These are phyloP conservation scores for Sander lucioperca DNA, from an alignment of 2,113 vertebrate species.

Conservation along the genomic window DNA sequence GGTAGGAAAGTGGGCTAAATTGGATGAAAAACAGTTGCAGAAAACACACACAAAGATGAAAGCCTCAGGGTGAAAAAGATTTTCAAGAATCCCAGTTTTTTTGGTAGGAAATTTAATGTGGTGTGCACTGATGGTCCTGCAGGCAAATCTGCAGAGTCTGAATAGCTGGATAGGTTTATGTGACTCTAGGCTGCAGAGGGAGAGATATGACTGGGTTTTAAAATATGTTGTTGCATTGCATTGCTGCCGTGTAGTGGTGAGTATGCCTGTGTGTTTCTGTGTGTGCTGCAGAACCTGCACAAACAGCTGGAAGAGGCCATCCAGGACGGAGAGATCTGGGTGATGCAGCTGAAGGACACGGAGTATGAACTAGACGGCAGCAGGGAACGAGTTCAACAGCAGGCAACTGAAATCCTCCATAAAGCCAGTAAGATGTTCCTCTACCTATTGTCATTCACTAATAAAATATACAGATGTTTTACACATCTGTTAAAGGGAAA, in stretches of 20 bases:
- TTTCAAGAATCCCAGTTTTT: slow-evolving; percentile 22
- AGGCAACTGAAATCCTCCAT: slow-evolving; percentile 94
- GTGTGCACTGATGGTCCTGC: slow-evolving; percentile 34
- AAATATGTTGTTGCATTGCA: background rate
- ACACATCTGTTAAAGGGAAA: background rate
- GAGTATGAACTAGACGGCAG: slow-evolving; percentile 94
- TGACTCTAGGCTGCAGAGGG: slow-evolving; percentile 5
- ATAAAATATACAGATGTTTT: background rate
- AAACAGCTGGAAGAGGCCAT: slow-evolving; percentile 96
- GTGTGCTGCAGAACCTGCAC: slow-evolving; percentile 89
- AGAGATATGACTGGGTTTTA: background rate
- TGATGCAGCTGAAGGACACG: slow-evolving; percentile 96
- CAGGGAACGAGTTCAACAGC: slow-evolving; percentile 93
- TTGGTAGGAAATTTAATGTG: slow-evolving; percentile 42
- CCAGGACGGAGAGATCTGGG: slow-evolving; percentile 92
- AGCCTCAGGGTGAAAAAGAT: slow-evolving; percentile 17
- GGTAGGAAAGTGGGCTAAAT: slow-evolving; percentile 32
- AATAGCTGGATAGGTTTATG: slow-evolving; percentile 9
- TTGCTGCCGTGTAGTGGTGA: background rate
- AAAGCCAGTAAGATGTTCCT: slow-evolving; percentile 88
- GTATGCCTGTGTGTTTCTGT: slow-evolving; percentile 1
- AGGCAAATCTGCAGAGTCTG: slow-evolving; percentile 16
- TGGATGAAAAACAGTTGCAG: slow-evolving; percentile 39
- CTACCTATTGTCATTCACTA: background rate
- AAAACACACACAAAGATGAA: slow-evolving; percentile 40